Evolutionary conservation across 1,140 invertebrate genomes (phyloP), one percentile per base, ranked within the genome.

Genomic region (Conus ventricosus): DNA sequence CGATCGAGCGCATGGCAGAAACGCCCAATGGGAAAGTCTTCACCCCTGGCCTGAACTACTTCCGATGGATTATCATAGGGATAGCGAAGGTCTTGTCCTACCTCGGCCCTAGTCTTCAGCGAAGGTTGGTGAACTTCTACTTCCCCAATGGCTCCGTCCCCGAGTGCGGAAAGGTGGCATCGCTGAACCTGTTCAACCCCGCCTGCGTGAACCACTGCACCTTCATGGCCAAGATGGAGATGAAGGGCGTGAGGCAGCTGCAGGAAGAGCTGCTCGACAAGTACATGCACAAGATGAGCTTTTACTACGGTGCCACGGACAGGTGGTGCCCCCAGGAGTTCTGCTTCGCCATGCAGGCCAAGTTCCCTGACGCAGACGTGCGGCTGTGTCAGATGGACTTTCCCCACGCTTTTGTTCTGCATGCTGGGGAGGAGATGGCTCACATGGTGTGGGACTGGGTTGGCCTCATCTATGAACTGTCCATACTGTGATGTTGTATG

Each of bases 271-370:
- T 93, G 10, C 91, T 96, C 13, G 87, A 91, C n/a, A 92, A 90
- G 27, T 91, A 95, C 89, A 81, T 94, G 39, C 80, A 92, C 25
- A 94, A 97, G 89, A 92, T 98, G 0, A 97, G 96, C 91, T 96
- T 98, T 54, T 98, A 97, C 93, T 98, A 98, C 95, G 97, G 97
- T 0, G 94, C 95, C 11, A 96, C 92, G 11, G 98, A 98, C 94
- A 95, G 96, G 1, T 98, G 98, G 98, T 96, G 96, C 88, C 97
- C 97, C 0, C 89, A 96, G 4, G 93, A 95, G 84, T 97, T 97
- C 93, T 97, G 96, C 91, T 93, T 96, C 51, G 95, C 97, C 78
- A 94, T 98, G 63, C 96, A 96, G 88, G 89, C 93, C 23, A 95
- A 95, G 54, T 96, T 97, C 92, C 97, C 97, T 0, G 92, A 96